A percentile compares a stretch with the other conserved stretches of the same genome.
phyloP scores from a whole-genome alignment of 2,888 invertebrate species.

The Chrysolina americana region DNA sequence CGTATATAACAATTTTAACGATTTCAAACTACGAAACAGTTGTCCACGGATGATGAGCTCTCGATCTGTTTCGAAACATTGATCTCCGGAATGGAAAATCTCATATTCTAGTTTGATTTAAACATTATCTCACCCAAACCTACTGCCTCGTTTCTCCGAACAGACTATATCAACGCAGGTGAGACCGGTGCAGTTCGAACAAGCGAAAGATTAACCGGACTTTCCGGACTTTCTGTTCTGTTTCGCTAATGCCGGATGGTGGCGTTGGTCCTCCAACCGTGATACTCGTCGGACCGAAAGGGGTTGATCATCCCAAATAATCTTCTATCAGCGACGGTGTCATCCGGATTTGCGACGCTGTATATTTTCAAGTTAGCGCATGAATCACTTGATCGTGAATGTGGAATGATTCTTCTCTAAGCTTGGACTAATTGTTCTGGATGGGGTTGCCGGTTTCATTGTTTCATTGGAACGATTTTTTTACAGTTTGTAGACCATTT shows the following conservation, averaged over 20 bases:
- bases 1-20: no score
- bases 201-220: constrained; percentile 55
- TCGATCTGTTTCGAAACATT: no score
- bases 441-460: not conserved
- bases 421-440: not conserved
- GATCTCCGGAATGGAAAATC: no score
- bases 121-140: no score
- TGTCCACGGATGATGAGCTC: no score
- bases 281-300: constrained; percentile 46
- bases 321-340: constrained; percentile 48
- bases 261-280: constrained; percentile 34
- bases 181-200: constrained; percentile 52
- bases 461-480: no score
- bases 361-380: not conserved
- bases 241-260: constrained; percentile 45
- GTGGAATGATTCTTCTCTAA: not conserved
- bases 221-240: constrained; percentile 54
- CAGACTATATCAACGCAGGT: constrained; percentile 41
- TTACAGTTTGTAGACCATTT: no score
- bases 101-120: no score
- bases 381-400: not conserved
- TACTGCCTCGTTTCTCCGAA: no score
- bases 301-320: constrained; percentile 48
- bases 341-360: constrained; percentile 31
- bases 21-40: no score